Evolutionary conservation across 2,888 invertebrate genomes (phyloP), one percentile per base, ranked within the genome.

Genomic region (Microchrysa polita): DNA sequence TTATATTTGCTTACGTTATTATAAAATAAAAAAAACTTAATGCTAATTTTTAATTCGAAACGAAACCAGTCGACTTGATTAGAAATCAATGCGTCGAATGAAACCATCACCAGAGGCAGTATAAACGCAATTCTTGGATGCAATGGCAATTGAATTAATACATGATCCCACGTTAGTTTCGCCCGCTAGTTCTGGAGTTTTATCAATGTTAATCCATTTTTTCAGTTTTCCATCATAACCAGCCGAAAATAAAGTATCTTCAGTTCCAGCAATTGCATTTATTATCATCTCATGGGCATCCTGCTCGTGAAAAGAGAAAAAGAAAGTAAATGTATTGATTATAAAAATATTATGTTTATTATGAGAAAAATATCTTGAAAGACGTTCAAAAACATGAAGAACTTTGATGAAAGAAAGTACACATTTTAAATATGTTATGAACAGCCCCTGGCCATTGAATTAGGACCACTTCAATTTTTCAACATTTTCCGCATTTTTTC

Each of bases 151-250:
- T 1, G 69, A 73, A 75, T 85, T 85, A 1, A 85, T 80, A 76
- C 82, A 83, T 52, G 79, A 81, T 4, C 81, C 82, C 7, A 82
- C 79, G 18, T 80, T 78, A 1, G 82, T 81, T 77, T 82, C 82
- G 42, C 82, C 84, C 48, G 81, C 74, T 0, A 79, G 72, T 53
- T 76, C 78, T 0, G 83, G 82, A 40, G 78, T 77, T 16, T 79
- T 79, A 1, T 78, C 81, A 44, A 83, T 77, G 34, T 81, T 77
- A 2, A 79, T 79, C 83, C 83, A 84, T n/a, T 81, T 82, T 76
- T 85, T 85, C 0, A 85, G 81, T 71, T 80, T 82, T 12, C 81
- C 83, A 76, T 85, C 85, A 73, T 82, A 85, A 53, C 85, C 85
- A 22, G 81, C 84, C 10, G 83, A 81, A 76, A 81, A 85, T 27